Conservation (phyloP, 2,797 vertebrate species). For the Gephyroberyx darwinii region DNA sequence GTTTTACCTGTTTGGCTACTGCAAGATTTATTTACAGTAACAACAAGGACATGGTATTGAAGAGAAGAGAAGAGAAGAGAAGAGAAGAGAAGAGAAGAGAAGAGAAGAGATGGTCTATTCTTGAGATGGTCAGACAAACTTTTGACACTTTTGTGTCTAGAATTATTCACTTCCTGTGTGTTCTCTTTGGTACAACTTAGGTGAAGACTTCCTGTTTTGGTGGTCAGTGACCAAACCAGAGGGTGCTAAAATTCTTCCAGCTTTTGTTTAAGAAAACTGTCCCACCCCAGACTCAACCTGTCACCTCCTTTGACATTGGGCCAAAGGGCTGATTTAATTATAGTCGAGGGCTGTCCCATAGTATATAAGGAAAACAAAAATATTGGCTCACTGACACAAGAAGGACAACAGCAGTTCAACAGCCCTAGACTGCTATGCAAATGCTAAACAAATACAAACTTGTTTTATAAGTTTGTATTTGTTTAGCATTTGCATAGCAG, state of each 20-base stretch:
- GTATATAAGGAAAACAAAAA: conserved; percentile 41
- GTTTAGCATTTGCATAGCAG: too few relatives aligned
- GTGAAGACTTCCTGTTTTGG: conserved; percentile 75
- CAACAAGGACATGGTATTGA: neutral
- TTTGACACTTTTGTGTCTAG: conserved; percentile 15
- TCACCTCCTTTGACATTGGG: conserved; percentile 66
- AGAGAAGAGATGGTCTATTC: neutral
- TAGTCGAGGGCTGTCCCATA: conserved; percentile 39
- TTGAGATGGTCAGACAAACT: conserved; percentile 22
- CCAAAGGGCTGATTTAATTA: conserved; percentile 53
- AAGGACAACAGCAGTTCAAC: neutral
- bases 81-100: neutral
- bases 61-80: neutral
- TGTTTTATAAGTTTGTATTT: too few relatives aligned
- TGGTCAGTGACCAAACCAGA: conserved; percentile 54
- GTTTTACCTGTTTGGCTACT: too few relatives aligned
- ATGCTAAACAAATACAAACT: neutral
- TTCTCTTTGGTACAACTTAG: conserved; percentile 46
- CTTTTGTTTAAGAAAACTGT: conserved; percentile 73
- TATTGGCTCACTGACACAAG: conserved; percentile 20
- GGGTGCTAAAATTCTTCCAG: conserved; percentile 72
- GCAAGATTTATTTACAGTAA: neutral
- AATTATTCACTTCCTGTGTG: conserved; percentile 50
- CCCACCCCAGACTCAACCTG: conserved; percentile 72
- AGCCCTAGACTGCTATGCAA: neutral